Percentiles rank a stretch among this genome's conserved stretches.
Evolutionary conservation across 1,140 invertebrate species (phyloP).

Genomic region (Heliothis subflexa): DNA sequence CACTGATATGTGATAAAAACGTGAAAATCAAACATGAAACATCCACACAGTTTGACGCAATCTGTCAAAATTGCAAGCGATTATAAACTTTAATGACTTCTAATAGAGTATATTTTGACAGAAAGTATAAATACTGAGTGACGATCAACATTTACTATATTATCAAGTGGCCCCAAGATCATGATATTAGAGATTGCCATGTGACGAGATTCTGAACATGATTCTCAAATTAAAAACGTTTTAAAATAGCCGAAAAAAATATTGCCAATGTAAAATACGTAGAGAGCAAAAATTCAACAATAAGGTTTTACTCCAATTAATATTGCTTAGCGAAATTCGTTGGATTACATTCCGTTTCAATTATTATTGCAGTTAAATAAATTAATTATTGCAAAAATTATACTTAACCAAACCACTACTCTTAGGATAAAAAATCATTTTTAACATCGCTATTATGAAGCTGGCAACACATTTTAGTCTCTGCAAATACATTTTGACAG

Average conservation of each 20-base stretch:
- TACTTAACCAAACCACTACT: constrained; percentile 44
- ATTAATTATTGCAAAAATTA: constrained; percentile 50
- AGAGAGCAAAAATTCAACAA: constrained; percentile 64
- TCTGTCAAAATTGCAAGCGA: constrained; percentile 51
- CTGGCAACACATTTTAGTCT: neutral
- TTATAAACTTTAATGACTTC: constrained; percentile 42
- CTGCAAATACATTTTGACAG: neutral
- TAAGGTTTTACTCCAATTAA: constrained; percentile 57
- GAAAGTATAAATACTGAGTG: constrained; percentile 50
- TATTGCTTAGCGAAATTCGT: constrained; percentile 83
- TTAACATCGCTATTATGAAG: constrained; percentile 7
- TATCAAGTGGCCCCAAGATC: constrained; percentile 79
- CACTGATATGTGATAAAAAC: constrained; percentile 78
- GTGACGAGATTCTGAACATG: constrained; percentile 42
- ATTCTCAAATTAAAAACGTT: constrained; percentile 42
- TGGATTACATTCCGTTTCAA: constrained; percentile 59
- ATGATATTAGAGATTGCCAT: constrained; percentile 57
- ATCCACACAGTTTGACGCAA: constrained; percentile 49
- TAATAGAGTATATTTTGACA: constrained; percentile 53
- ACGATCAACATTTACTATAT: constrained; percentile 59
- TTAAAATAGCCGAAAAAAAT: constrained; percentile 23
- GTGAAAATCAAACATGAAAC: constrained; percentile 66
- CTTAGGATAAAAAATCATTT: constrained; percentile 19
- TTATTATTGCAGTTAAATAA: constrained; percentile 65
- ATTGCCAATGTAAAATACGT: constrained; percentile 43